Evolutionary conservation across 2,888 invertebrate species (phyloP).

Genomic region (Bellardia bayeri): DNA sequence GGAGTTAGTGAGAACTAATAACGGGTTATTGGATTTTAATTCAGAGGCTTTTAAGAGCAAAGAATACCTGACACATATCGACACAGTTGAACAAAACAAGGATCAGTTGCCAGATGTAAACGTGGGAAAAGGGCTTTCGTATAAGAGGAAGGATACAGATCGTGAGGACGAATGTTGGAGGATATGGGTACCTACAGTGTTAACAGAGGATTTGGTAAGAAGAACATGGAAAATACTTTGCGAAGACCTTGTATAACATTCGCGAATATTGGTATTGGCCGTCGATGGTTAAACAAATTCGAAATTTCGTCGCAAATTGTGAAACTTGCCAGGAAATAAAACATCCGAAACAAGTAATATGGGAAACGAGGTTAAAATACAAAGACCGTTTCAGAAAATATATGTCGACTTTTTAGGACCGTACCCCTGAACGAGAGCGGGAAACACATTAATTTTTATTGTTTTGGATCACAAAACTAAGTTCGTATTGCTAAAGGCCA

Average conservation of each 20-base stretch:
- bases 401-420: too few species aligned
- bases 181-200: not conserved
- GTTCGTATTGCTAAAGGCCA: too few species aligned
- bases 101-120: too few species aligned
- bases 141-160: not conserved
- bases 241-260: not conserved
- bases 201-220: not conserved
- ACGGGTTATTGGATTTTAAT: too few species aligned
- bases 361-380: not conserved
- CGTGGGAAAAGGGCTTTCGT: not conserved
- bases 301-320: not conserved
- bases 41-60: too few species aligned
- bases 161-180: conserved; percentile 19
- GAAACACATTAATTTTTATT: too few species aligned
- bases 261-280: not conserved
- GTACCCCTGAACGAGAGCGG: too few species aligned
- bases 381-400: not conserved
- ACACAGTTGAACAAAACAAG: too few species aligned
- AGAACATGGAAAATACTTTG: not conserved
- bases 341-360: not conserved
- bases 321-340: not conserved
- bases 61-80: too few species aligned
- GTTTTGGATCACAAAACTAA: too few species aligned
- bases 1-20: too few species aligned
- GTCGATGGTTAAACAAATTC: not conserved